A percentile compares a stretch with the other conserved stretches of the same genome.
phyloP scores from a whole-genome alignment of 35 echinoderm and acorn worm genomes.

The Hemicentrotus pulcherrimus region DNA sequence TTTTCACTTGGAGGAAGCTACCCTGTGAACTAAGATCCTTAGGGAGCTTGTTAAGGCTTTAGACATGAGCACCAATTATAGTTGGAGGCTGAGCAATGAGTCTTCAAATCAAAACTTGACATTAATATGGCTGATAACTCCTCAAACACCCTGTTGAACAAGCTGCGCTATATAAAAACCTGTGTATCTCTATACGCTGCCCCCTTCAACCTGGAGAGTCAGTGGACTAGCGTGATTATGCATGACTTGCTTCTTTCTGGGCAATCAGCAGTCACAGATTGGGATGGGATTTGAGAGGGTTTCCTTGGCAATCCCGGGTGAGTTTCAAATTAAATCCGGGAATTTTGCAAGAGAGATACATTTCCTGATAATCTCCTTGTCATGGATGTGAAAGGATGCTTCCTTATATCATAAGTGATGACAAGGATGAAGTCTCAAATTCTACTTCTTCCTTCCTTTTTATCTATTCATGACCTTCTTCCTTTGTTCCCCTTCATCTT shows the following conservation, averaged over 20 bases:
- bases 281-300: slow-evolving; percentile 25
- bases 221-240: not conserved
- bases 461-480: not conserved
- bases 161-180: no score
- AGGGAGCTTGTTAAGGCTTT: no score
- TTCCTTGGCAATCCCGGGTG: not conserved
- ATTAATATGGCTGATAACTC: no score
- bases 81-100: no score
- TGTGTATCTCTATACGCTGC: not conserved
- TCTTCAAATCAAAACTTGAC: no score
- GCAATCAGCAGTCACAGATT: slow-evolving; percentile 50
- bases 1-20: no score
- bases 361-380: not conserved
- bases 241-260: slow-evolving; percentile 16
- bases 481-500: not conserved
- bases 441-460: not conserved
- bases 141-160: no score
- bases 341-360: slow-evolving; percentile 24
- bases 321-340: slow-evolving; percentile 49
- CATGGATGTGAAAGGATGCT: not conserved
- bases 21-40: no score
- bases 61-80: no score
- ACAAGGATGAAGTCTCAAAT: not conserved
- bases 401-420: no score
- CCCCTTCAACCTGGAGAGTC: no score